Conservation (phyloP, 2,888 invertebrate species). For the Mechanitis messenoides region DNA sequence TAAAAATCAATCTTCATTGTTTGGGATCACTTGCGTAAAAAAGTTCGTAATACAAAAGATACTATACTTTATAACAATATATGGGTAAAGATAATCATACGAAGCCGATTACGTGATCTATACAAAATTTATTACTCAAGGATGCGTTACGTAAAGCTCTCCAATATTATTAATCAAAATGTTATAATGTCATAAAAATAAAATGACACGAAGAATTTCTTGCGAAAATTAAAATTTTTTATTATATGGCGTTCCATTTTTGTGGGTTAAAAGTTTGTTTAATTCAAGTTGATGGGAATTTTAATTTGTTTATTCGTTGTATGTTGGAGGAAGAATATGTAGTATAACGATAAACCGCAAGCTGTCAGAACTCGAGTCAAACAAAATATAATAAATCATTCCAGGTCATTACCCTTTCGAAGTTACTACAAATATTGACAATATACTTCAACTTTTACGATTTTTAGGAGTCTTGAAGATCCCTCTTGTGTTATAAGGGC, state of each 20-base stretch:
- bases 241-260: no score
- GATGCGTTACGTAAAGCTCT: conserved; percentile 27
- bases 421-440: conserved; percentile 50
- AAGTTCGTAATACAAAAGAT: conserved; percentile 2
- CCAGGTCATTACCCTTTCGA: conserved; percentile 51
- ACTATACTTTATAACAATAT: conserved; percentile 8
- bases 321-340: background rate
- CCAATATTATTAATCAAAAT: conserved; percentile 13
- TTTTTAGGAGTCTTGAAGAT: conserved; percentile 24
- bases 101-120: conserved; percentile 26
- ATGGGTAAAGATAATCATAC: conserved; percentile 28
- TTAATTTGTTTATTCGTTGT: background rate
- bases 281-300: background rate
- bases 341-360: background rate
- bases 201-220: no score
- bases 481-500: background rate
- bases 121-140: conserved; percentile 25
- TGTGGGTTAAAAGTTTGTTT: background rate
- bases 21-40: background rate
- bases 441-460: conserved; percentile 46
- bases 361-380: conserved; percentile 12
- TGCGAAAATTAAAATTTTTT: no score
- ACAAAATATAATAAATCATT: conserved; percentile 18
- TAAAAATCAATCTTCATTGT: background rate
- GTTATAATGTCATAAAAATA: background rate